phyloP scores from a whole-genome alignment of 2,113 vertebrate genomes.

The Campylomormyrus numenius region DNA sequence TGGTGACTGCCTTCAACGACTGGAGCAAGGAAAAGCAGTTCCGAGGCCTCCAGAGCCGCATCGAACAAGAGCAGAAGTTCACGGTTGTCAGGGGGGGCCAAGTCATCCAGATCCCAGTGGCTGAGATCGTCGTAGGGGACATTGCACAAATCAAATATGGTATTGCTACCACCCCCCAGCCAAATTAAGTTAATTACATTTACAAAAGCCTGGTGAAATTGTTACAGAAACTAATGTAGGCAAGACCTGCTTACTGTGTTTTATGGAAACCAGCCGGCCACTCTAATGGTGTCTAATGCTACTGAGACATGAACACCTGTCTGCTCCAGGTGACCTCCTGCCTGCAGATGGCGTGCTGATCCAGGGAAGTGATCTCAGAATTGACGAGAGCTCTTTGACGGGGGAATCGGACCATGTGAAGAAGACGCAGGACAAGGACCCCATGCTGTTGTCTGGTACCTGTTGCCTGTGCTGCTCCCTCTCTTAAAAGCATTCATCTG shows the following conservation, averaged over 20 bases:
- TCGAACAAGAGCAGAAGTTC: slow-evolving; percentile 98
- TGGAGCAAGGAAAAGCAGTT: slow-evolving; percentile 99
- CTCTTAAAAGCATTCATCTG: not conserved
- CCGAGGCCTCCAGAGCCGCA: slow-evolving; percentile 90
- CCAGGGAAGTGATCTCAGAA: slow-evolving; percentile 96
- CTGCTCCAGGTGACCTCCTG: slow-evolving; percentile 82
- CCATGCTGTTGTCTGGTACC: slow-evolving; percentile 89
- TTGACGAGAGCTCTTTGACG: slow-evolving; percentile 96
- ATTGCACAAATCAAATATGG: slow-evolving; percentile 98
- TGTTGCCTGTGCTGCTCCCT: not conserved
- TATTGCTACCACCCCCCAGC: slow-evolving; percentile 51
- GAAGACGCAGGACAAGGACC: slow-evolving; percentile 85
- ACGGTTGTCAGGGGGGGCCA: slow-evolving; percentile 89
- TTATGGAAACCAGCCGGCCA: not conserved
- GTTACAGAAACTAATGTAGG: not conserved
- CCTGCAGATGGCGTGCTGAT: slow-evolving; percentile 91
- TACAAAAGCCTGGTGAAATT: not conserved
- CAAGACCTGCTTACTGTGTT: not conserved
- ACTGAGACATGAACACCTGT: not conserved
- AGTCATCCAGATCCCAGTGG: slow-evolving; percentile 94
- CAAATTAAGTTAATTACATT: not conserved
- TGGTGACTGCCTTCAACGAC: slow-evolving; percentile 98
- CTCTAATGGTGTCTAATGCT: not conserved
- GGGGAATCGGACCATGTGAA: slow-evolving; percentile 98
- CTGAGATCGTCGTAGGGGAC: slow-evolving; percentile 93